Conservation (phyloP, 2,888 invertebrate genomes). For the Rhagonycha fulva region DNA sequence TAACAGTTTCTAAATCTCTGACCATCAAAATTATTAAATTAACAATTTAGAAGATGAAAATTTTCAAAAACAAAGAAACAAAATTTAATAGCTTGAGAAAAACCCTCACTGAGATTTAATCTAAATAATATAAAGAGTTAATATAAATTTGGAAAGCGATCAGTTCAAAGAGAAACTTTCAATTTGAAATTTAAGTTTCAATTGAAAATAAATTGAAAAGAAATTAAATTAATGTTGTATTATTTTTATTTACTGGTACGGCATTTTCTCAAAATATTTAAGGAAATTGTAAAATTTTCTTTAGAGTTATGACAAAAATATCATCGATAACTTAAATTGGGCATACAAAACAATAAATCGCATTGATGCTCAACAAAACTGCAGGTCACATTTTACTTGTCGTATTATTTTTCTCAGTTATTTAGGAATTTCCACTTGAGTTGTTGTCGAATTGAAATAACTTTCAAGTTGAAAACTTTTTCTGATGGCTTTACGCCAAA, state of each 20-base stretch:
- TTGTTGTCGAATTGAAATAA: slow-evolving; percentile 31
- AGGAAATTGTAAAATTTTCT: background rate
- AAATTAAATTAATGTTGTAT: background rate
- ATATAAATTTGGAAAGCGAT: background rate
- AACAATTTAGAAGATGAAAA: too few species aligned
- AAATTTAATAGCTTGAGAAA: too few species aligned
- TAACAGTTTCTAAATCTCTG: background rate
- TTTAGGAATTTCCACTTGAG: slow-evolving; percentile 44
- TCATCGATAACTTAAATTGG: slow-evolving; percentile 34
- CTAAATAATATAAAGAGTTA: background rate
- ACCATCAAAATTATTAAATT: too few species aligned
- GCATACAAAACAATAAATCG: slow-evolving; percentile 42
- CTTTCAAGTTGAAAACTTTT: slow-evolving; percentile 30
- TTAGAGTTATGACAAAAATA: background rate
- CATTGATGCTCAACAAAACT: slow-evolving; percentile 36
- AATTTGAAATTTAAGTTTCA: background rate
- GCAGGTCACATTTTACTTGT: slow-evolving; percentile 35
- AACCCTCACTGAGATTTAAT: background rate
- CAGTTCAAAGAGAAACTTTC: background rate
- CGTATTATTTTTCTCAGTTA: slow-evolving; percentile 36
- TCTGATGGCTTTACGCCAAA: slow-evolving; percentile 28
- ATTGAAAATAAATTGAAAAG: background rate
- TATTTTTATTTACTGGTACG: background rate
- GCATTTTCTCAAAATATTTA: background rate
- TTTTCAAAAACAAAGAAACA: too few species aligned